Evolutionary conservation across 2,797 vertebrate species (phyloP), one percentile per base, ranked within the genome.

Genomic region (Antrozous pallidus): DNA sequence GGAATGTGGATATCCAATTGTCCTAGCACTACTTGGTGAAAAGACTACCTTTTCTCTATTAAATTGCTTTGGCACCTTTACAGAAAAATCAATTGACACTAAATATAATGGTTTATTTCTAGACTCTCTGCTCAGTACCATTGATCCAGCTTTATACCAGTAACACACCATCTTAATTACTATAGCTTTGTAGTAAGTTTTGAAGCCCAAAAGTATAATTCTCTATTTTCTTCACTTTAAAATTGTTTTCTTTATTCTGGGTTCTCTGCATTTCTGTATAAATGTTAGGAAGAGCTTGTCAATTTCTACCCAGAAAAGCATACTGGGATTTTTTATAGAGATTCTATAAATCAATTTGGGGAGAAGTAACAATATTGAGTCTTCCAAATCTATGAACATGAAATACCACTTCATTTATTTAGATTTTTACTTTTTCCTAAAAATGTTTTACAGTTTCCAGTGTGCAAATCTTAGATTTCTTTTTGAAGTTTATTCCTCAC

Each of bases 31-130:
- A 47, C 69, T 83, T 79, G 22, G 79, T 92, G 12, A 88, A 73
- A 82, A 96, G 79, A 65, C 24, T 38, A 67, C 26, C 36, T 80
- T 90, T 82, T 75, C 36, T 75, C 42, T 90, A 84, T 51, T 63
- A 33, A 94, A 94, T 2, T 95, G 69, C 42, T 92, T 36, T 92
- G 63, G 42, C 31, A 88, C 3, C 42, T 88, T 3, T 85, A 49
- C 26, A 88, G 80, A 83, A 93, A 94, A 94, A 65, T 69, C 73
- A 92, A 58, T 14, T 63, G 26, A 84, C 17, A 89, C 82, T 47
- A 93, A 80, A 74, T 33, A 4, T 31, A 73, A 91, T 28, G 20
- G n/a, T 75, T 93, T 61, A 80, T 88, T 85, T 88, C 49, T 65
- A 93, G 54, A 61, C 24, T 88, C 38, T 73, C 40, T 33, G 54